Conservation (phyloP, 2,113 vertebrate species). For the Empidonax traillii region DNA sequence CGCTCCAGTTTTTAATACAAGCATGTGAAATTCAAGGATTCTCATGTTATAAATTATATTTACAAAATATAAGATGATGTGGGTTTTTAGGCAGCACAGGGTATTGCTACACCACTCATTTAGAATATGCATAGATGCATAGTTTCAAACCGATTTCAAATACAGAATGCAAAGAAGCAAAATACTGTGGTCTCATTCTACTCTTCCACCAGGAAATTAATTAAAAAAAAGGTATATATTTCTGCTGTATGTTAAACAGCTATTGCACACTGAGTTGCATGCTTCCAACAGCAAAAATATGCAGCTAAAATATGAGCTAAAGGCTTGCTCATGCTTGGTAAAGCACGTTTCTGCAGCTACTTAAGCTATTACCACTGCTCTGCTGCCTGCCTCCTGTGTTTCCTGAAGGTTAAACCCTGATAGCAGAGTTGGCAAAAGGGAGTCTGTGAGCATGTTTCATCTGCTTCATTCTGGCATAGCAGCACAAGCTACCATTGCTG, state of each 20-base stretch:
- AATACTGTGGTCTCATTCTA: background rate
- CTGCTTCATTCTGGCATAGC: background rate
- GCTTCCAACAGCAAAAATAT: background rate
- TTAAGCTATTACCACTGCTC: background rate
- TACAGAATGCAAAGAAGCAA: background rate
- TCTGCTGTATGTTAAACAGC: background rate
- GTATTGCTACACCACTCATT: background rate
- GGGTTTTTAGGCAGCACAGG: background rate
- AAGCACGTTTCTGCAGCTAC: background rate
- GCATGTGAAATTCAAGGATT: background rate
- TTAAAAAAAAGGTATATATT: background rate
- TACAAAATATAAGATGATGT: background rate
- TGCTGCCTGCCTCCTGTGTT: background rate
- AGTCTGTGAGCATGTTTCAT: background rate
- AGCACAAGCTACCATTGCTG: background rate
- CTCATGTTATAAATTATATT: background rate
- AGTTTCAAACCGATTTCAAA: background rate
- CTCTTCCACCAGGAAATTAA: background rate
- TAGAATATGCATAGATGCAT: background rate
- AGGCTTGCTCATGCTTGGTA: background rate
- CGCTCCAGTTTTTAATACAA: background rate
- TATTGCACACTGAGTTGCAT: background rate
- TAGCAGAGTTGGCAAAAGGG: background rate
- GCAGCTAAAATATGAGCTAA: background rate
- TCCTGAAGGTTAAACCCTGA: background rate